Evolutionary conservation across 92 coral and sea anemone species (phyloP).

Genomic region (Isaurus tuberculatus): DNA sequence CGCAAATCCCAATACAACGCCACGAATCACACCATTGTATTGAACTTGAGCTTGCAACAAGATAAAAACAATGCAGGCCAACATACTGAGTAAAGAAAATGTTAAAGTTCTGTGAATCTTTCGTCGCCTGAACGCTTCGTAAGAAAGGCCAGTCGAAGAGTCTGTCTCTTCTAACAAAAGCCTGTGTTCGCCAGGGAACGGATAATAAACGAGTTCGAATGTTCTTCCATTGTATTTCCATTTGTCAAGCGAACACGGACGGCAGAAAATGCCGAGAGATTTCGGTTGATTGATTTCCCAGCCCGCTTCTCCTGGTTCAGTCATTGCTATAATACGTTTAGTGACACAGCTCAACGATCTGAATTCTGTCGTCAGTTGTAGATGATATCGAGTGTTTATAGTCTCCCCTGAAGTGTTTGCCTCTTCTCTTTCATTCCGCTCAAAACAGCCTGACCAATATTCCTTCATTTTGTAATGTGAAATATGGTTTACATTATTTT

Average conservation of each 20-base stretch:
- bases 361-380: conserved; percentile 5
- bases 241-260: conserved; percentile 25
- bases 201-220: conserved; percentile 34
- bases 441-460: conserved; percentile 19
- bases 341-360: not conserved
- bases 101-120: conserved; percentile 22
- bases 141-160: not conserved
- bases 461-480: conserved; percentile 12
- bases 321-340: conserved; percentile 1
- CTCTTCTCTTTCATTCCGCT: not conserved
- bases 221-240: conserved; percentile 25
- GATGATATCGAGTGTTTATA: not conserved
- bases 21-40: conserved; percentile 19
- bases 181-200: conserved; percentile 44
- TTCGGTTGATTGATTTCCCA: conserved; percentile 13
- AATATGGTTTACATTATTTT: not conserved
- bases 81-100: conserved; percentile 4
- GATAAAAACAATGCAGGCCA: not conserved
- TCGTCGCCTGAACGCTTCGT: conserved; percentile 25
- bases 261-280: not conserved
- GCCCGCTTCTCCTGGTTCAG: conserved; percentile 1
- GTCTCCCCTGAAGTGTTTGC: not conserved
- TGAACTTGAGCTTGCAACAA: not conserved
- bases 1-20: conserved; percentile 9
- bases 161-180: conserved; percentile 14